Conservation (phyloP, 2,113 vertebrate genomes). For the Hippocampus zosterae region DNA sequence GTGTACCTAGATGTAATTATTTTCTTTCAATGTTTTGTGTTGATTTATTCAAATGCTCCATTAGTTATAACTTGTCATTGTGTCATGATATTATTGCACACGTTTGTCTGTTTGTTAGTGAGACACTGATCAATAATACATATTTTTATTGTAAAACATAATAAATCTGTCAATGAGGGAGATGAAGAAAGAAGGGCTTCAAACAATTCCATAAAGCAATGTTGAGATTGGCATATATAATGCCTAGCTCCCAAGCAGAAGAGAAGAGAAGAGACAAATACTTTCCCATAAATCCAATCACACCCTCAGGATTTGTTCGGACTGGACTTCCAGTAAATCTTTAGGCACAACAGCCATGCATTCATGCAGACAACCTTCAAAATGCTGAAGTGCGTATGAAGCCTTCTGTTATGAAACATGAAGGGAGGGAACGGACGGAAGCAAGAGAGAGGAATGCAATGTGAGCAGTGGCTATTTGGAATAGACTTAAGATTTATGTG, state of each 20-base stretch:
- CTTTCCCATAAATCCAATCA: slow-evolving; percentile 6
- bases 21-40: not conserved
- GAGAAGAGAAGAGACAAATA: not conserved
- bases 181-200: not conserved
- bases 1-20: too few species aligned
- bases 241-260: not conserved
- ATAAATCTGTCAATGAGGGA: not conserved
- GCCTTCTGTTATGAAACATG: slow-evolving; percentile 8
- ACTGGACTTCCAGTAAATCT: slow-evolving; percentile 37
- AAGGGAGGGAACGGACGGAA: not conserved
- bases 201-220: not conserved
- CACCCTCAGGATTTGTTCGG: slow-evolving; percentile 21
- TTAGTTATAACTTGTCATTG: slow-evolving; percentile 8
- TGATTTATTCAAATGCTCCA: not conserved
- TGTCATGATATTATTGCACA: slow-evolving; percentile 8
- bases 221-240: not conserved
- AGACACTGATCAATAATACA: not conserved
- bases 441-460: not conserved
- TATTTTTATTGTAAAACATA: not conserved
- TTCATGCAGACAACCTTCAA: slow-evolving; percentile 12
- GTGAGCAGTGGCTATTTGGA: slow-evolving; percentile 7
- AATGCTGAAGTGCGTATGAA: slow-evolving; percentile 18
- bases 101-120: not conserved
- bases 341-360: slow-evolving; percentile 11
- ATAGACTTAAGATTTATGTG: slow-evolving; percentile 51